Evolutionary conservation across 2,888 invertebrate genomes (phyloP), one percentile per base, ranked within the genome.

Genomic region (Cephus sareptanus): DNA sequence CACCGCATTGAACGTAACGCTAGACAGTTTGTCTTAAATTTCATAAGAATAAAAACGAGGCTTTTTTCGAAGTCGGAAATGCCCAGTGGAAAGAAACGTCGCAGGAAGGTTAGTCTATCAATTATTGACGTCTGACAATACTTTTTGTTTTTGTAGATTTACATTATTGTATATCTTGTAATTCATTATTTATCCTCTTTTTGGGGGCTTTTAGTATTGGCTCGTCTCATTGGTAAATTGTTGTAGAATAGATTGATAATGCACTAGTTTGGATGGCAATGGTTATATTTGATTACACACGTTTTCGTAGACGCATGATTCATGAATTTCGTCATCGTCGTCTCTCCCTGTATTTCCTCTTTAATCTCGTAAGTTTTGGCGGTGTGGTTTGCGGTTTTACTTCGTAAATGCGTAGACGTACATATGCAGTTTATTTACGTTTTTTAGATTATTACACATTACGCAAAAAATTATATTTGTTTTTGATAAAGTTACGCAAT

Each of bases 341-440:
- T 56, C 9, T 56, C 56, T 56, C 56, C 56, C 9, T 56, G 23
- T 56, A 56, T 70, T 75, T 68, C 15, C 23, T 56, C 15, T 35
- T 71, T 71, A 6, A 35, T 31, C 35, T 40, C 79, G 78, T 79
- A 6, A 9, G 23, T 56, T 56, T 56, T 56, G 56, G 56, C 23
- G 9, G 23, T 23, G 23, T 9, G 23, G 56, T 40, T 40, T 40
- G 15, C 6, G 40, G 15, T 56, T 56, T 56, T 56, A 23, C 23
- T 23, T 56, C 9, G 23, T 2, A 56, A 56, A 56, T 56, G 6
- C 23, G 9, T 56, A 1, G 0, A 23, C 9, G 1, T 56, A 1
- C 2, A 9, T 56, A 56, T 23, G 23, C 9, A 23, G 9, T 56
- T 9, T 56, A 56, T 56, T 56, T 56, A 23, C 9, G 6, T 23